Conservation (phyloP, 2,888 invertebrate species). For the Mayetiola destructor region DNA sequence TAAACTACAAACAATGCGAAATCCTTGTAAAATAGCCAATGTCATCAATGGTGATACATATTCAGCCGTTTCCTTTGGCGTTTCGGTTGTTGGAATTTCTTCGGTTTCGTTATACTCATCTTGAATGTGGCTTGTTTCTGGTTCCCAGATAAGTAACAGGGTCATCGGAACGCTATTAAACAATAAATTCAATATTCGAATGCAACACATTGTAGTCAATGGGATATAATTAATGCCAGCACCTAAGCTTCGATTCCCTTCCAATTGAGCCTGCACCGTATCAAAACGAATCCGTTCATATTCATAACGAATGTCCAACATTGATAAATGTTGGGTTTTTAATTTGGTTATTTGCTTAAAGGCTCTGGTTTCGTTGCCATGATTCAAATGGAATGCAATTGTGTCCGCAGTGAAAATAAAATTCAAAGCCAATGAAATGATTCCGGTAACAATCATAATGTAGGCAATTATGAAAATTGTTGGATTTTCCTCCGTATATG, state of each 20-base stretch:
- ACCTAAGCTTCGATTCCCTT: neutral
- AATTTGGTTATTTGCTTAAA: neutral
- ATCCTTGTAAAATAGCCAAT: neutral
- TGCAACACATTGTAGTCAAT: neutral
- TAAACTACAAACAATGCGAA: neutral
- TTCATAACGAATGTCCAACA: conserved; percentile 3
- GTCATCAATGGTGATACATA: neutral
- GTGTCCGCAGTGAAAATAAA: neutral
- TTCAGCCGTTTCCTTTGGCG: neutral
- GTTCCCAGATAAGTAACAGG: neutral
- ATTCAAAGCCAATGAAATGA: neutral
- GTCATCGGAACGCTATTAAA: neutral
- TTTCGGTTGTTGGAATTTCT: neutral
- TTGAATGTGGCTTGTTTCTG: neutral
- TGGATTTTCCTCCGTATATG: neutral
- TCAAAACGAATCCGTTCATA: neutral
- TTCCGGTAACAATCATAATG: neutral
- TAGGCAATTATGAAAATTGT: neutral
- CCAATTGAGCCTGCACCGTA: neutral
- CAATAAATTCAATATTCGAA: neutral
- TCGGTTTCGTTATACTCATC: neutral
- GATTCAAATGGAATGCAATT: neutral
- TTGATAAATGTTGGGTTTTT: neutral
- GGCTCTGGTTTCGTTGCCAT: neutral
- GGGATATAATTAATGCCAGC: neutral